A percentile compares a stretch with the other conserved stretches of the same genome.
These are phyloP conservation scores for Syngnathus acus DNA, from an alignment of 2,797 vertebrate species.

Conservation along the genomic window DNA sequence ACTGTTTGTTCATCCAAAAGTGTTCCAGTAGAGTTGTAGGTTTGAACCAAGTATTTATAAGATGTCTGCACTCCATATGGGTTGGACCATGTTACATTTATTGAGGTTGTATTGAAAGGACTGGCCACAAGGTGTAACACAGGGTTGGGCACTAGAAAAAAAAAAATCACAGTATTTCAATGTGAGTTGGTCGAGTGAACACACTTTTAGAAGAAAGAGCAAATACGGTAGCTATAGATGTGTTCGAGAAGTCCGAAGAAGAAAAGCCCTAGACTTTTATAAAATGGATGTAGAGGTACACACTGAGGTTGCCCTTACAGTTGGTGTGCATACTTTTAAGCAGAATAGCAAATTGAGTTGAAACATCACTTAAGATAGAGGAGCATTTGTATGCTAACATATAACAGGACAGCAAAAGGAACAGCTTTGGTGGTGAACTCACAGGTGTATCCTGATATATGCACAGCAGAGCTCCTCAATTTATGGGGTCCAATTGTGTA, in stretches of 20 bases:
- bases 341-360: too few relatives aligned
- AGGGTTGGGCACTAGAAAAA: slow-evolving; percentile 53
- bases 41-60: slow-evolving; percentile 43
- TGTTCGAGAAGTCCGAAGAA: background rate
- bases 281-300: background rate
- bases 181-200: background rate
- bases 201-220: background rate
- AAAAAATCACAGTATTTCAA: background rate
- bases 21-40: background rate
- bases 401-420: background rate
- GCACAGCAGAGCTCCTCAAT: slow-evolving; percentile 16
- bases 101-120: slow-evolving; percentile 24
- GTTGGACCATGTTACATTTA: slow-evolving; percentile 41
- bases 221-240: background rate
- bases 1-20: background rate
- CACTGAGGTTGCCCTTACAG: background rate
- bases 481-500: slow-evolving; percentile 45
- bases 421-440: slow-evolving; percentile 18
- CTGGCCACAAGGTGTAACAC: slow-evolving; percentile 36
- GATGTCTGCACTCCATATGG: slow-evolving; percentile 1
- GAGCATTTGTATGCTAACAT: too few relatives aligned
- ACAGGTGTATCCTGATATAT: slow-evolving; percentile 36
- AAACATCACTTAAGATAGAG: too few relatives aligned
- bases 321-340: too few relatives aligned
- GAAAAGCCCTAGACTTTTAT: background rate